Percentiles rank a stretch among this genome's conserved stretches.
Conservation (phyloP, 2,888 invertebrate species). For the Athalia cordata region DNA sequence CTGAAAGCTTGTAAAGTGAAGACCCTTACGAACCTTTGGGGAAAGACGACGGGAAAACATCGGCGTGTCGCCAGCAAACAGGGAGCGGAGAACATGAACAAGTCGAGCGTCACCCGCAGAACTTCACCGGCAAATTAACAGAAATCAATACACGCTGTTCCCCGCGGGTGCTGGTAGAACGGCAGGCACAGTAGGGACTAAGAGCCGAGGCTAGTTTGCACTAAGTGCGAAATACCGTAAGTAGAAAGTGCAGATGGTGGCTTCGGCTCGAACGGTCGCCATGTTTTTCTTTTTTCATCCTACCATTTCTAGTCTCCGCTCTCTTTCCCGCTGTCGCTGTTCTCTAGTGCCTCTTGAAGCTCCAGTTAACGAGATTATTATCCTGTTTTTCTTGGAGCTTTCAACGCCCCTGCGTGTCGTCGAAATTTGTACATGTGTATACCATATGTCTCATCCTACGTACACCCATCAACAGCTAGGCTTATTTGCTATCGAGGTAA, state of each 20-base stretch:
- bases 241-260: constrained; percentile 25
- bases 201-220: constrained; percentile 62
- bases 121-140: constrained; percentile 58
- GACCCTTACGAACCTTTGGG: background rate
- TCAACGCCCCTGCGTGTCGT: constrained; percentile 6
- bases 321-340: background rate
- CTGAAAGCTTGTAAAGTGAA: too few relatives aligned
- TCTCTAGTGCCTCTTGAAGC: constrained; percentile 5
- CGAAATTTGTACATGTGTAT: constrained; percentile 7
- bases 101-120: constrained; percentile 7
- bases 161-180: background rate
- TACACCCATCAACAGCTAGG: background rate
- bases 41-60: constrained; percentile 3
- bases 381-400: constrained; percentile 16
- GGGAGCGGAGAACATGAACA: background rate
- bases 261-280: background rate
- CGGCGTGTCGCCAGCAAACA: background rate
- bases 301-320: background rate
- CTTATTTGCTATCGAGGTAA: background rate
- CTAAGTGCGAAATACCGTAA: constrained; percentile 64
- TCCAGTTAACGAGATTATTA: constrained; percentile 20
- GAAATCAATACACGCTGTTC: constrained; percentile 59
- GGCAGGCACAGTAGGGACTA: constrained; percentile 61
- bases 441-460: background rate
- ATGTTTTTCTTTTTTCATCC: background rate